Percentiles rank a stretch among this genome's conserved stretches.
phyloP scores from a whole-genome alignment of 2,113 vertebrate genomes.

The Pipra filicauda region DNA sequence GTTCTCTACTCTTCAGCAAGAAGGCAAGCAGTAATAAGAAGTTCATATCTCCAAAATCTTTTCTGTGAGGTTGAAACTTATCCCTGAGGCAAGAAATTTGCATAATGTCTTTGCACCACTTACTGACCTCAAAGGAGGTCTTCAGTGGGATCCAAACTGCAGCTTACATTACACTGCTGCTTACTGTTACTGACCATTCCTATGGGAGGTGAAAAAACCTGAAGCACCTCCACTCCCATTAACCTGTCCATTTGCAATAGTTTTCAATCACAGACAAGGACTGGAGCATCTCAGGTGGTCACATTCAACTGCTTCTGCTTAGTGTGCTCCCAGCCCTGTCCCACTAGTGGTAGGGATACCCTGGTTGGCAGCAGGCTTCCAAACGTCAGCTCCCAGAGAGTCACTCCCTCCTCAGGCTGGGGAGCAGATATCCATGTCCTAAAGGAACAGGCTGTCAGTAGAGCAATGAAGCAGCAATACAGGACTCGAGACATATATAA shows the following conservation, averaged over 20 bases:
- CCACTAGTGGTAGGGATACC: not conserved
- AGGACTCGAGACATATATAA: fast-evolving
- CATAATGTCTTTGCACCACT: not conserved
- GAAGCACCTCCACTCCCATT: not conserved
- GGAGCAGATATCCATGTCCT: fast-evolving
- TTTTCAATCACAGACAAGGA: not conserved
- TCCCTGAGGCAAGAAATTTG: not conserved
- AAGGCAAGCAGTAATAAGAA: not conserved
- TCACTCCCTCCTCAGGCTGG: not conserved
- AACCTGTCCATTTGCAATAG: not conserved
- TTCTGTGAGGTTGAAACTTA: not conserved
- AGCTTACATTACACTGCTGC: not conserved
- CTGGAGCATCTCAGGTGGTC: not conserved
- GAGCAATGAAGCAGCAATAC: not conserved
- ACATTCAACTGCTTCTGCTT: fast-evolving
- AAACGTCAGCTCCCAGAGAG: not conserved
- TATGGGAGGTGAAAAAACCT: fast-evolving
- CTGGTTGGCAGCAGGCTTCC: not conserved
- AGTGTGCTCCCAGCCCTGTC: fast-evolving
- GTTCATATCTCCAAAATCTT: not conserved
- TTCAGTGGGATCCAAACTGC: not conserved
- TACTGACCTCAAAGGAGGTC: not conserved
- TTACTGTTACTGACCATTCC: not conserved
- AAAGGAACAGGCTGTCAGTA: not conserved
- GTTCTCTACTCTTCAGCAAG: not conserved